These are phyloP conservation scores for Calephelis perditalis DNA, from an alignment of 2,888 invertebrate genomes.

Conservation along the genomic window DNA sequence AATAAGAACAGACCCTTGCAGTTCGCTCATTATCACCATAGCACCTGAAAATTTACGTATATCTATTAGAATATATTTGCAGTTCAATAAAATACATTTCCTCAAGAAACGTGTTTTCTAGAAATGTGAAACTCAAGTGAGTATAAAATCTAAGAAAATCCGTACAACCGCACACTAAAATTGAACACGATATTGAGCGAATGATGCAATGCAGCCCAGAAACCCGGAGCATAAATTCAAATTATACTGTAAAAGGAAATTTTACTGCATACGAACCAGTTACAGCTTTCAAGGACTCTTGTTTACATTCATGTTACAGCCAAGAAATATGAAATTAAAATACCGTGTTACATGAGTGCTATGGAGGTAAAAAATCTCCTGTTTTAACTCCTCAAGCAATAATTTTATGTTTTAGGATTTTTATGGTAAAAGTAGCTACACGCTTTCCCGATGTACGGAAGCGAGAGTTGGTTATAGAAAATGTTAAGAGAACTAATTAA, in stretches of 20 bases:
- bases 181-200: conserved; percentile 10
- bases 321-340: background rate
- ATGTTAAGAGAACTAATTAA: too few species aligned
- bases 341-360: background rate
- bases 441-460: too few species aligned
- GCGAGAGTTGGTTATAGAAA: too few species aligned
- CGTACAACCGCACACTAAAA: background rate
- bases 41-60: too few species aligned
- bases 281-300: conserved; percentile 1
- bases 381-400: too few species aligned
- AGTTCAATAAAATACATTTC: too few species aligned
- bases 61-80: too few species aligned
- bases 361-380: too few species aligned
- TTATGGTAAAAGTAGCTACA: too few species aligned
- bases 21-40: too few species aligned
- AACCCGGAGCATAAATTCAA: conserved; percentile 6
- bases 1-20: too few species aligned
- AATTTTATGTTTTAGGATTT: too few species aligned
- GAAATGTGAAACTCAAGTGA: conserved; percentile 3
- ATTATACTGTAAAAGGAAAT: conserved; percentile 8
- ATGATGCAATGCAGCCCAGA: conserved; percentile 3
- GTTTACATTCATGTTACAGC: background rate
- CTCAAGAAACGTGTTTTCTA: background rate
- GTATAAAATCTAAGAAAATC: background rate
- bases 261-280: background rate